These are phyloP conservation scores for Suillia variegata DNA, from an alignment of 2,888 invertebrate species.

Conservation along the genomic window DNA sequence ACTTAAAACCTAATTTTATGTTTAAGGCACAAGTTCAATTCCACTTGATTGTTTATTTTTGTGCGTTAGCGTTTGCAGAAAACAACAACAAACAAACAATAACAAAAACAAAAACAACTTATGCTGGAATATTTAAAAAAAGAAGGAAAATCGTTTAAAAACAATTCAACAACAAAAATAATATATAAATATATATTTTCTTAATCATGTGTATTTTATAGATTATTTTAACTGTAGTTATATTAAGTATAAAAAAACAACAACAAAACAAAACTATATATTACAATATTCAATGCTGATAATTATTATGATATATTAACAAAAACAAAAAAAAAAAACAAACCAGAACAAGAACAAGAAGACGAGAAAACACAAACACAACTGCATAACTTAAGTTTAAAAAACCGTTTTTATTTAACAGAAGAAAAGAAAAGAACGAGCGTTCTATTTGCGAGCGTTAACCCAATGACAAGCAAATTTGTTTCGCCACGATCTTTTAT, in stretches of 20 bases:
- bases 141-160: not conserved
- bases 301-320: conserved; percentile 1
- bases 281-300: not conserved
- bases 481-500: not conserved
- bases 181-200: conserved; percentile 19
- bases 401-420: not conserved
- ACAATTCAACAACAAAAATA: conserved; percentile 3
- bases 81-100: not conserved
- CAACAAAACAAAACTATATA: not conserved
- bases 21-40: not conserved
- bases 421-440: not conserved
- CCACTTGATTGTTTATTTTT: too few species aligned
- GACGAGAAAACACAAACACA: not conserved
- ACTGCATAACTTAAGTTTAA: not conserved
- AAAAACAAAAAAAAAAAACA: too few species aligned
- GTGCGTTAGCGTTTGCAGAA: conserved; percentile 8
- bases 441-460: not conserved
- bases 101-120: conserved; percentile 1
- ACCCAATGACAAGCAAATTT: not conserved
- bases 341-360: too few species aligned
- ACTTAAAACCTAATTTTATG: not conserved
- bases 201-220: conserved; percentile 17
- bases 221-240: not conserved
- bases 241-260: not conserved
- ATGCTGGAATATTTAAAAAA: not conserved